Conservation (phyloP, 2,888 invertebrate species). For the Dastarcus helophoroides region DNA sequence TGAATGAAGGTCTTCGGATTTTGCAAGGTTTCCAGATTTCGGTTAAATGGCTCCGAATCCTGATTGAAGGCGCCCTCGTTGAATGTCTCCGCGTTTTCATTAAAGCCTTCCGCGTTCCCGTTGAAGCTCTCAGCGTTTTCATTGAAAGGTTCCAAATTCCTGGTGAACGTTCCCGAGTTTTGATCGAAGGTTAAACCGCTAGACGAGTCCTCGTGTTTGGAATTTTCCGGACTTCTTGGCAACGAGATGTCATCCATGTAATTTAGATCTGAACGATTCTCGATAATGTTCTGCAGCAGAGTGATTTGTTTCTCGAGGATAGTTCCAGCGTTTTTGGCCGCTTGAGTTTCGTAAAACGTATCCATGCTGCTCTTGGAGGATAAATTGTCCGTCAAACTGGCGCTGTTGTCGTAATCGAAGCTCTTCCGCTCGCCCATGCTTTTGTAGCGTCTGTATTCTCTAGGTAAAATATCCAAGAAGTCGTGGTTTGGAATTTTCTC, state of each 20-base stretch:
- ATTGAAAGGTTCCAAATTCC: background rate
- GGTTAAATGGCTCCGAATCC: too few relatives aligned
- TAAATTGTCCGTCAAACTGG: background rate
- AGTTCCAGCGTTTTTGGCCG: constrained; percentile 22
- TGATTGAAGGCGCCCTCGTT: too few relatives aligned
- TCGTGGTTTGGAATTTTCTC: constrained; percentile 18
- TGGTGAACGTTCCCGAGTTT: background rate
- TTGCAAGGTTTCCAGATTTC: too few relatives aligned
- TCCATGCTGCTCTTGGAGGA: constrained; percentile 6
- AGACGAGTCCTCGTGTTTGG: constrained; percentile 12
- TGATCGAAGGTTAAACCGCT: constrained; percentile 7
- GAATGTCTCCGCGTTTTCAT: too few relatives aligned
- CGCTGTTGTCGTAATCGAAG: constrained; percentile 32
- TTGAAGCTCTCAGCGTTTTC: too few relatives aligned
- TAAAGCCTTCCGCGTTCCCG: too few relatives aligned
- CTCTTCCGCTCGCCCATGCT: constrained; percentile 37
- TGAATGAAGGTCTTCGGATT: too few relatives aligned
- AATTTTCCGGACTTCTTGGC: constrained; percentile 19
- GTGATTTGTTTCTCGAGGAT: constrained; percentile 35
- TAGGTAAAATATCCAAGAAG: constrained; percentile 19
- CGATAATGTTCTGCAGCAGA: constrained; percentile 34
- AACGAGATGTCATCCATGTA: constrained; percentile 29
- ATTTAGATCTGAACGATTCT: constrained; percentile 26
- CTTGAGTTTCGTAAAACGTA: constrained; percentile 16
- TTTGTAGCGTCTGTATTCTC: constrained; percentile 27